Evolutionary conservation across 2,888 invertebrate species (phyloP), one percentile per base, ranked within the genome.

Genomic region (Pheosia tremula): DNA sequence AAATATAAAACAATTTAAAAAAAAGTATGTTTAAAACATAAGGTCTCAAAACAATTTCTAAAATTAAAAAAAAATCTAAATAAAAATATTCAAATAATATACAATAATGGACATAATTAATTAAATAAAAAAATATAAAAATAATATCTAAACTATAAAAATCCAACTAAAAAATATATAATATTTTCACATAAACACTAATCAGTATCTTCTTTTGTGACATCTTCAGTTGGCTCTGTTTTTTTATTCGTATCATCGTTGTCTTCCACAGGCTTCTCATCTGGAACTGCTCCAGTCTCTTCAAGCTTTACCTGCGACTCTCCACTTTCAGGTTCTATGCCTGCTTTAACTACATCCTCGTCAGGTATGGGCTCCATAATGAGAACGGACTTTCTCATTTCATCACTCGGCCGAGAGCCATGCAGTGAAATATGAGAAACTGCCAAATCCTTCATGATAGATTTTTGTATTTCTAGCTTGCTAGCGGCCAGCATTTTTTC

Each of bases 401-500:
- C 43, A 4, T 52, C 43, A 56, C 50, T 60, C 10, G 50, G 3
- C 5, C 24, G n/a, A 24, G 36, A 10, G 3, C 4, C 24, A 36
- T 45, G 56, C 10, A 56, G 11, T 3, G 53, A 10, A 3, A 62
- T n/a, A 45, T 61, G 58, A 13, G 61, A 59, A 6, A 39, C 37
- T 6, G 38, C 59, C 39, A 74, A 57, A 8, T 67, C 66, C 41
- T 60, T 69, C 66, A 67, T 60, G 13, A 74, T 57, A 24, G 63
- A 66, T 47, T 74, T 69, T 13, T 75, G 63, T 24, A 77, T 60
- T 39, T 67, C 67, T 56, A 63, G 8, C 58, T 75, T 72, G 59
- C 77, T 77, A 3, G 59, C 64, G 0, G 64, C 66, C 61, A 77
- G 57, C 49, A 68, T 55, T 9, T 70, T 59, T n/a, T 61, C 60